These are phyloP conservation scores for Drosophila virilis DNA, from an alignment of 1,140 invertebrate genomes.

Conservation along the genomic window DNA sequence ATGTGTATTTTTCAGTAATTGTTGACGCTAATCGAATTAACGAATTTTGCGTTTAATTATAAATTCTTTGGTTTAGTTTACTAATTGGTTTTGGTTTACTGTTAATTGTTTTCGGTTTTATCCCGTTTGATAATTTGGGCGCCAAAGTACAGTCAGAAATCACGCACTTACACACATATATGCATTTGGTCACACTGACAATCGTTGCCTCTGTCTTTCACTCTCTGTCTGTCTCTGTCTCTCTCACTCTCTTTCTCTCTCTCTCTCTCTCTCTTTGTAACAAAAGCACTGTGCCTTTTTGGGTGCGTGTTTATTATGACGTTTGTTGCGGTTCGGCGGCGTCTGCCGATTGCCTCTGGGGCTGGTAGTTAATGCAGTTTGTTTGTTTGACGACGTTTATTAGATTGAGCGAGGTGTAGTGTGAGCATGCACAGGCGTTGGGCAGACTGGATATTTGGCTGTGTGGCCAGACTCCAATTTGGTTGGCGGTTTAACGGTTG, in stretches of 20 bases:
- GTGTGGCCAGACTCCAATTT: constrained; percentile 15
- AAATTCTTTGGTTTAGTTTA: constrained; percentile 63
- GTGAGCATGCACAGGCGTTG: background rate
- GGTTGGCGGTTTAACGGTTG: constrained; percentile 5
- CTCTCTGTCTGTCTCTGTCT: constrained; percentile 12
- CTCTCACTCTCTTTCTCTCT: background rate
- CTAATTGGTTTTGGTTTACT: constrained; percentile 44
- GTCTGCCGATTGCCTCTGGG: constrained; percentile 22
- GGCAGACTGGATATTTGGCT: constrained; percentile 12
- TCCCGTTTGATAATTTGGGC: constrained; percentile 53
- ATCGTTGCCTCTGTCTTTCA: background rate
- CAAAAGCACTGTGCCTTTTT: background rate
- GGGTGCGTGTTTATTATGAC: constrained; percentile 41
- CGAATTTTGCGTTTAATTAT: constrained; percentile 42
- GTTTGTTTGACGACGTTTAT: constrained; percentile 36
- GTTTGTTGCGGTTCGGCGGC: constrained; percentile 57
- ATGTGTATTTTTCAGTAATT: constrained; percentile 22
- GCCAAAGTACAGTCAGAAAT: constrained; percentile 72
- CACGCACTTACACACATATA: background rate
- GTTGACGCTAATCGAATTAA: constrained; percentile 40
- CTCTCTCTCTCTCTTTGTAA: background rate
- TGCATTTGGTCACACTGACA: constrained; percentile 7
- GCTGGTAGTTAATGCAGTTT: constrained; percentile 55
- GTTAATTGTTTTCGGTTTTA: constrained; percentile 45
- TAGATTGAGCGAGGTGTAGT: constrained; percentile 9